A percentile compares a stretch with the other conserved stretches of the same genome.
Conservation (phyloP, 2,797 vertebrate genomes). For the Odontamblyopus lacepedii region DNA sequence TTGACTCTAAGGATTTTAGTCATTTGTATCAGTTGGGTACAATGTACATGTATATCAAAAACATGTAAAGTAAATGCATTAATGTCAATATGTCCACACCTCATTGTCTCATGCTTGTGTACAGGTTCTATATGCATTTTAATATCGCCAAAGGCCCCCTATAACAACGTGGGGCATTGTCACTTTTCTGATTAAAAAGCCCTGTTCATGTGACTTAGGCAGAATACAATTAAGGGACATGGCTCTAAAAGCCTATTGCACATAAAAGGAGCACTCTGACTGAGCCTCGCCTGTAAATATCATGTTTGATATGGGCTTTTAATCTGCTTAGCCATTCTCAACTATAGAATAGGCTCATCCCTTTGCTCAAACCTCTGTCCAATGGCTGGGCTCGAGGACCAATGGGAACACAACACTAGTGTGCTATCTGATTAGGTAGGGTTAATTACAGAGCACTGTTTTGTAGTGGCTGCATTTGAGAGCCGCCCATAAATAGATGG, state of each 20-base stretch:
- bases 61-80: constrained; percentile 4
- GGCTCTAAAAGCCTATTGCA: constrained; percentile 75
- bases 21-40: neutral
- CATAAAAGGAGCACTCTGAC: constrained; percentile 80
- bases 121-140: constrained; percentile 56
- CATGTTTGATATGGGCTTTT: constrained; percentile 84
- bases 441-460: constrained; percentile 86
- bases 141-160: constrained; percentile 55
- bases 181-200: constrained; percentile 78
- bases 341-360: constrained; percentile 82
- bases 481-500: constrained; percentile 82
- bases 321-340: constrained; percentile 85
- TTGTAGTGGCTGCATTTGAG: constrained; percentile 82
- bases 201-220: constrained; percentile 79
- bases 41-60: constrained; percentile 13
- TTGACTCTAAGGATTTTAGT: constrained; percentile 9
- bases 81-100: constrained; percentile 16
- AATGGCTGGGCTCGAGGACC: constrained; percentile 80
- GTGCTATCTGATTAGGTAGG: constrained; percentile 83
- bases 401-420: constrained; percentile 77
- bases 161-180: constrained; percentile 62
- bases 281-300: constrained; percentile 80
- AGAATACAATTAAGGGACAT: constrained; percentile 81
- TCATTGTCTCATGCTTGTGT: constrained; percentile 29
- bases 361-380: constrained; percentile 76